Percentiles rank a stretch among this genome's conserved stretches.
phyloP scores from a whole-genome alignment of 2,797 vertebrate genomes.

The Melanotaenia nigrans region DNA sequence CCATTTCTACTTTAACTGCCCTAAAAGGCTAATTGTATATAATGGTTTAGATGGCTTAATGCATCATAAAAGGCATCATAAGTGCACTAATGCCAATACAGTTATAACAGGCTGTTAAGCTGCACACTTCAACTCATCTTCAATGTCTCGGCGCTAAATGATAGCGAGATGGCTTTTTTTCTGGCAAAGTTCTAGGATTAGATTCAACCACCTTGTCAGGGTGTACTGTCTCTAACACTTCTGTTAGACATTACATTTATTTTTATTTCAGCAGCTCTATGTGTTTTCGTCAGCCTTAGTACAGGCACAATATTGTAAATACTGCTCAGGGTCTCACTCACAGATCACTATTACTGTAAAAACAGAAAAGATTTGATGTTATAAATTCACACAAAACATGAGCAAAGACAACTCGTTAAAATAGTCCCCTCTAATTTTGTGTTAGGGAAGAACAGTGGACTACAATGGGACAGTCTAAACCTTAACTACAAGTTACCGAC shows the following conservation, averaged over 20 bases:
- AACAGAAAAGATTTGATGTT: neutral
- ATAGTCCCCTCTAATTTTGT: neutral
- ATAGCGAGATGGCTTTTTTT: conserved; percentile 22
- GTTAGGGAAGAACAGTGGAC: no score
- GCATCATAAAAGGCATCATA: conserved; percentile 61
- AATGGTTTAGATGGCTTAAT: conserved; percentile 66
- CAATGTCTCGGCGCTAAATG: conserved; percentile 48
- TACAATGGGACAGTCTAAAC: no score
- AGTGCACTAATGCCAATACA: conserved; percentile 72
- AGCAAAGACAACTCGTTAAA: neutral
- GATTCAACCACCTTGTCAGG: conserved; percentile 18
- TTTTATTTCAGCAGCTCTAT: neutral
- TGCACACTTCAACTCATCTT: conserved; percentile 55
- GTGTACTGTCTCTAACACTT: conserved; percentile 20
- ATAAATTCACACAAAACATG: neutral
- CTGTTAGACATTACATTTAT: neutral
- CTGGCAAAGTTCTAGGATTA: conserved; percentile 23
- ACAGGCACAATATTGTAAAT: neutral
- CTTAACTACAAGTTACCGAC: no score
- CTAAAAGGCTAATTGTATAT: conserved; percentile 57
- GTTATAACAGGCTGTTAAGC: conserved; percentile 57
- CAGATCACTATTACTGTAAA: neutral
- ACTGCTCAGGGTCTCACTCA: neutral
- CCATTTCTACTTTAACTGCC: conserved; percentile 42
- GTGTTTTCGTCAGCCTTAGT: conserved; percentile 6